Evolutionary conservation across 1,140 invertebrate genomes (phyloP).

Genomic region (Melanaphis sacchari): DNA sequence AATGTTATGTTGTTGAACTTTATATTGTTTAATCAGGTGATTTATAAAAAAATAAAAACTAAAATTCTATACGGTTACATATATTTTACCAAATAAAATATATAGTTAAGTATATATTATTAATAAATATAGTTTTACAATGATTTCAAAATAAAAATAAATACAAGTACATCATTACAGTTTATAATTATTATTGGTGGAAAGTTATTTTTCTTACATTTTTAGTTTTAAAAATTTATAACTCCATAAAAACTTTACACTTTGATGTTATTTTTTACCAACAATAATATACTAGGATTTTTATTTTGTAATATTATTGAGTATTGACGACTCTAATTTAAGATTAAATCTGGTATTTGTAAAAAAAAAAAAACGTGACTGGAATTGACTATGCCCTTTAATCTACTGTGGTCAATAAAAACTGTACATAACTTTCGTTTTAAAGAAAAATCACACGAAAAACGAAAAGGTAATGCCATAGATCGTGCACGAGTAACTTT

Average conservation of each 20-base stretch:
- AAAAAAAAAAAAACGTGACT: constrained; percentile 38
- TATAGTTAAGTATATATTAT: background rate
- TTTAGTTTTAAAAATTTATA: constrained; percentile 9
- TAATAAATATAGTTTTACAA: background rate
- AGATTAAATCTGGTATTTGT: background rate
- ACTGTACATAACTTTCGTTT: constrained; percentile 44
- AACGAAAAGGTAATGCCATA: constrained; percentile 34
- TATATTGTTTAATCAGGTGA: background rate
- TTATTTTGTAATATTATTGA: background rate
- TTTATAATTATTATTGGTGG: background rate
- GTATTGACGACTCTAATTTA: background rate
- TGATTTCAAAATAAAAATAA: background rate
- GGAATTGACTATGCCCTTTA: constrained; percentile 17
- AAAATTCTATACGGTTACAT: background rate
- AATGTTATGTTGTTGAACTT: background rate
- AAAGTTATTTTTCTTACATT: background rate
- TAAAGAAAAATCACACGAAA: constrained; percentile 35
- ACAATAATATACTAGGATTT: background rate
- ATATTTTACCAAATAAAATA: background rate
- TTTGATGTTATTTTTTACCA: background rate
- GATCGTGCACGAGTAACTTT: constrained; percentile 19
- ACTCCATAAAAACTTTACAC: background rate
- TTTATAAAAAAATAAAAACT: background rate
- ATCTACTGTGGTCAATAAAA: constrained; percentile 33
- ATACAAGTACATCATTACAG: background rate